Base-by-base conservation (phyloP, 2,888 invertebrate genomes). In the Rotaria sp. region DNA sequence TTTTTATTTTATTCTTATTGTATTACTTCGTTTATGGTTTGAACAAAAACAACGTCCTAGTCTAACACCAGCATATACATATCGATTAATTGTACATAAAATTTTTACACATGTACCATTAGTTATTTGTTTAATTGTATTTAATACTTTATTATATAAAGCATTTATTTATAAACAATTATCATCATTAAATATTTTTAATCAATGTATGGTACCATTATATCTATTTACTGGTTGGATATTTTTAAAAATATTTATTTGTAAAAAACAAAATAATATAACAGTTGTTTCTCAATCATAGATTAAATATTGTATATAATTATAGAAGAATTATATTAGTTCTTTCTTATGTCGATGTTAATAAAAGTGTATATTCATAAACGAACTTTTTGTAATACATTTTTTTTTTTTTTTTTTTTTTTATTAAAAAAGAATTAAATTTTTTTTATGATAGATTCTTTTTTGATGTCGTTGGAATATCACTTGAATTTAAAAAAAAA, bases 261-360 rank as follows among this genome's bases (percentile, higher is more conserved):
- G 75, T 75, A 75, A 75, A 75, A 67, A 67, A 35, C 67, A 67
- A 35, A 67, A 35, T 67, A 67, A 67, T 67, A 67, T 67, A 35
- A 67, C 67, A 35, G 15, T 67, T 67, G 67, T 35, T 67, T 35
- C n/a, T 35, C 67, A 67, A 35, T 67, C 67, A 30, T 67, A 67
- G 67, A 35, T 67, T 57, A 10, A 11, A 45, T 45, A 45, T 45
- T 45, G 45, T 45, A 45, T 45, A 45, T 45, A 11, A 45, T 45
- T 45, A 45, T 45, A 5, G 45, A 45, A 45, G 45, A 45, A 45
- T 45, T 45, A 5, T 45, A 45, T 5, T 45, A 8, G 45, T 45
- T 45, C 11, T 45, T 45, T n/a, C 11, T 45, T 45, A 5, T 45
- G 45, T 45, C 11, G 45, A 45, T 45, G 11, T 45, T 45, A 45